Percentiles rank a stretch among this genome's conserved stretches.
These are phyloP conservation scores for Synergus laeviventris DNA, from an alignment of 2,888 invertebrate genomes.

Conservation along the genomic window DNA sequence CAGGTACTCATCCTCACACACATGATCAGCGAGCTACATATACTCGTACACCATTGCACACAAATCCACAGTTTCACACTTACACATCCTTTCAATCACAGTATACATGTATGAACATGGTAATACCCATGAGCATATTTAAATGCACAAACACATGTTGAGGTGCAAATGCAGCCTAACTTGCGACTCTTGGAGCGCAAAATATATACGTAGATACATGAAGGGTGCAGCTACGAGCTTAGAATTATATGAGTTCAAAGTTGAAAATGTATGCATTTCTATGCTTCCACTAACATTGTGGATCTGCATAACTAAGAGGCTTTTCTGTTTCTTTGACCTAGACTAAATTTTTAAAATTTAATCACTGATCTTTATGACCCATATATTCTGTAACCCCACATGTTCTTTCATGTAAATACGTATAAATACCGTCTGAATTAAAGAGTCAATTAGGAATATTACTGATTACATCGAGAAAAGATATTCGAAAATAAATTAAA, in stretches of 20 bases:
- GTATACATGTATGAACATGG: not conserved
- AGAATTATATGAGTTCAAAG: not conserved
- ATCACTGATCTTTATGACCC: no score
- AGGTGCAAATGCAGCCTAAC: not conserved
- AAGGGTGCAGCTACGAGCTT: not conserved
- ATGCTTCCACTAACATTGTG: not conserved
- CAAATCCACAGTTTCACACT: not conserved
- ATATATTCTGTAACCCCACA: no score
- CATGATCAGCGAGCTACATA: slow-evolving; percentile 37
- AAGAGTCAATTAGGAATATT: slow-evolving; percentile 21
- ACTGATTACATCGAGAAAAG: not conserved
- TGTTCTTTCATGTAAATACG: slow-evolving; percentile 3
- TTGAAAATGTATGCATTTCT: not conserved
- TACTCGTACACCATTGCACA: not conserved
- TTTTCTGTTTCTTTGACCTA: not conserved
- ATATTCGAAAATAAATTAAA: not conserved
- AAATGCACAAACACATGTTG: not conserved
- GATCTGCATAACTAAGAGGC: not conserved
- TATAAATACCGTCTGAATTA: not conserved
- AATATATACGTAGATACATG: slow-evolving; percentile 13
- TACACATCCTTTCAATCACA: slow-evolving; percentile 1
- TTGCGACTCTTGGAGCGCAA: not conserved
- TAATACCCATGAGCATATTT: not conserved
- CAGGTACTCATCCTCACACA: slow-evolving; percentile 55
- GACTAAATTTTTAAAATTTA: no score